Evolutionary conservation across 2,113 vertebrate genomes (phyloP).

Genomic region (Chloroceryle aenea): DNA sequence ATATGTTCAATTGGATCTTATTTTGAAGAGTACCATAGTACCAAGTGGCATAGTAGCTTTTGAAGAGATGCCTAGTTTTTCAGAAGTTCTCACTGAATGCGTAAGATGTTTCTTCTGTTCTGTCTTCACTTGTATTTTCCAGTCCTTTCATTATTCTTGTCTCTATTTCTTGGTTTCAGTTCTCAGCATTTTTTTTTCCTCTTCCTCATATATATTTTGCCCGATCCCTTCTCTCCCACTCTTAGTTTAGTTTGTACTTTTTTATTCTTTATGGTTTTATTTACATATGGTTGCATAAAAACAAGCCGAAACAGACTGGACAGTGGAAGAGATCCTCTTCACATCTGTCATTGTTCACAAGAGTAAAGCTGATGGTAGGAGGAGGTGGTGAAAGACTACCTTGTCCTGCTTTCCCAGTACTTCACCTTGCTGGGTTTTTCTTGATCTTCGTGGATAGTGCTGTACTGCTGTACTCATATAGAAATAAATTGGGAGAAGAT

Average conservation of each 20-base stretch:
- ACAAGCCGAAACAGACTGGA: not conserved
- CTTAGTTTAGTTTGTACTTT: not conserved
- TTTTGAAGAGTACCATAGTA: not conserved
- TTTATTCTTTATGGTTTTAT: not conserved
- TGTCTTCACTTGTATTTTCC: not conserved
- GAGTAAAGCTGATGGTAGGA: not conserved
- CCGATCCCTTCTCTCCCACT: not conserved
- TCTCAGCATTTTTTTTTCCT: not conserved
- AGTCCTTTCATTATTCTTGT: not conserved
- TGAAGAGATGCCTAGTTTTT: not conserved
- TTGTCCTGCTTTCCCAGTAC: not conserved
- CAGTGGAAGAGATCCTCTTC: not conserved
- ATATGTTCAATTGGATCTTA: not conserved
- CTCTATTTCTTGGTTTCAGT: not conserved
- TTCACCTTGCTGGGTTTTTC: not conserved
- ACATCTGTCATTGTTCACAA: rapidly evolving
- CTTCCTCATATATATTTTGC: not conserved
- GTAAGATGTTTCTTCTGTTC: not conserved
- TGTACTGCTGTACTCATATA: not conserved
- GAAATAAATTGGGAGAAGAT: not conserved
- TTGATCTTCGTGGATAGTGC: not conserved
- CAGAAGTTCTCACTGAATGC: not conserved
- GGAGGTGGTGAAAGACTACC: not conserved
- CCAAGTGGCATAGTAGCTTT: not conserved
- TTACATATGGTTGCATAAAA: not conserved